Percentiles rank a stretch among this genome's conserved stretches.
Evolutionary conservation across 2,797 vertebrate genomes (phyloP).

Genomic region (Falco columbarius): DNA sequence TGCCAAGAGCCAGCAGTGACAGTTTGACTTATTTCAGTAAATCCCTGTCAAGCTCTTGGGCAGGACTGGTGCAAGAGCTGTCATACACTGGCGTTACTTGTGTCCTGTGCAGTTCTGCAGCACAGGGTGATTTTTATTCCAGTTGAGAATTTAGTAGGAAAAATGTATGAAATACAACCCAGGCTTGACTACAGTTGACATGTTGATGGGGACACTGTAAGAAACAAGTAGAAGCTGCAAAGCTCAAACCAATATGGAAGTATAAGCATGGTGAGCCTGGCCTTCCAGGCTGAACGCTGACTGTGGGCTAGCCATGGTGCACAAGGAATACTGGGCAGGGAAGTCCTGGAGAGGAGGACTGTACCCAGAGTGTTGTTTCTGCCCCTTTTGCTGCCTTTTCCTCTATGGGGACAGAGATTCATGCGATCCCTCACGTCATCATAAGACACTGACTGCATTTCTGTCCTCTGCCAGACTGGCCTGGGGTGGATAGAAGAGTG

Average conservation of each 20-base stretch:
- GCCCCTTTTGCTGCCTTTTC: neutral
- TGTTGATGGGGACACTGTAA: neutral
- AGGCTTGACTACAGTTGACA: neutral
- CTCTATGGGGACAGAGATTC: neutral
- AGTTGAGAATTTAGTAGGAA: neutral
- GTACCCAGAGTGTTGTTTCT: neutral
- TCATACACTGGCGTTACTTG: accelerated
- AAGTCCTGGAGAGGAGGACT: neutral
- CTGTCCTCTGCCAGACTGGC: neutral
- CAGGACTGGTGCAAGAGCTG: neutral
- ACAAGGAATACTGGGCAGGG: neutral
- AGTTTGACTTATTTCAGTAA: neutral
- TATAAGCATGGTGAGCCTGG: no score
- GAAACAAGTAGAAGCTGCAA: neutral
- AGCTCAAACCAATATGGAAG: neutral
- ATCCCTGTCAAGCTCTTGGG: neutral
- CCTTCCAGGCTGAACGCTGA: neutral
- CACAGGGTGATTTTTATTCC: neutral
- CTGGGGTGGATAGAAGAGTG: neutral
- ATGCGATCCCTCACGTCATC: neutral
- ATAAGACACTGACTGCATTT: accelerated
- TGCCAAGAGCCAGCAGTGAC: neutral
- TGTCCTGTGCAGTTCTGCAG: neutral
- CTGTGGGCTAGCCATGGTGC: neutral
- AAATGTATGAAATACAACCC: neutral